A percentile compares a stretch with the other conserved stretches of the same genome.
These are phyloP conservation scores for Ariolimax columbianus DNA, from an alignment of 2,888 invertebrate species.

Conservation along the genomic window DNA sequence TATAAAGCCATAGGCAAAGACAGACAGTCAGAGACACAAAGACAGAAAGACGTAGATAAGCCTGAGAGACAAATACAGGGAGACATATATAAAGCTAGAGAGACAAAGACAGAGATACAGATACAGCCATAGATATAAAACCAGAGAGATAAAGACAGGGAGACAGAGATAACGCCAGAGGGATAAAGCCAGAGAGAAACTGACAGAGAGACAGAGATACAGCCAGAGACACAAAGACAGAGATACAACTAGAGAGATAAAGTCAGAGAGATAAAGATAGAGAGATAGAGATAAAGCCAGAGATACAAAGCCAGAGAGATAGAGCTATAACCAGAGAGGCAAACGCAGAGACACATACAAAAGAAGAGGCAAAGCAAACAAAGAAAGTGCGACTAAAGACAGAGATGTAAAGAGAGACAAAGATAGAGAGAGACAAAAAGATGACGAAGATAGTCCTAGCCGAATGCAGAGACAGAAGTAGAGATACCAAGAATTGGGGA, in stretches of 20 bases:
- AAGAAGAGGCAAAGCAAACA: too few species aligned
- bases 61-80: neutral
- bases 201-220: neutral
- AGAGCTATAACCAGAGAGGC: neutral
- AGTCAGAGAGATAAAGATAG: too few species aligned
- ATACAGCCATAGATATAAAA: too few species aligned
- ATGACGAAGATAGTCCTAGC: too few species aligned
- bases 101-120: too few species aligned
- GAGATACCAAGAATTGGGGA: too few species aligned
- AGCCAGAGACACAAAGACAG: neutral
- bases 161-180: too few species aligned
- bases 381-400: too few species aligned
- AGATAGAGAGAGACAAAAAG: neutral
- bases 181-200: too few species aligned
- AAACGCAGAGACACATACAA: conserved; percentile 14
- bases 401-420: neutral
- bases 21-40: neutral
- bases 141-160: too few species aligned
- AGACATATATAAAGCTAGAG: too few species aligned
- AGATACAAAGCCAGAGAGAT: conserved; percentile 30
- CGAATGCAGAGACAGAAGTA: too few species aligned
- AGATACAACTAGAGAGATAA: neutral
- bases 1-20: neutral
- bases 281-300: neutral
- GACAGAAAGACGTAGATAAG: neutral